These are phyloP conservation scores for Cebidichthys violaceus DNA, from an alignment of 2,113 vertebrate genomes.

Conservation along the genomic window DNA sequence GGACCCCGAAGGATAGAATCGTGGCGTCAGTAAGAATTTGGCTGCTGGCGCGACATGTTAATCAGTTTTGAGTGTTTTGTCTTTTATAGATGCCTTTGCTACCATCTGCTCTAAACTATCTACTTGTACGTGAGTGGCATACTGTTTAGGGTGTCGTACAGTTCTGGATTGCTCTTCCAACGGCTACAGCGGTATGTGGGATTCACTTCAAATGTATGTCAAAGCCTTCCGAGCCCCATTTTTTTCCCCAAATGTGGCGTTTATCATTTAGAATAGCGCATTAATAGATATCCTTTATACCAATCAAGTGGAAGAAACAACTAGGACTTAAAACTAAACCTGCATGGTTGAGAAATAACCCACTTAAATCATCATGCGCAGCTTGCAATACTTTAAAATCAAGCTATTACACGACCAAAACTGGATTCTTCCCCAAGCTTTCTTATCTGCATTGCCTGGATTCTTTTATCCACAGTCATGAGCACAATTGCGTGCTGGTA, in stretches of 20 bases:
- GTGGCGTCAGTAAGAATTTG: slow-evolving; percentile 7
- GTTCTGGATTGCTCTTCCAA: slow-evolving; percentile 12
- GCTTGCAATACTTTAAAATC: not conserved
- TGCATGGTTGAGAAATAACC: not conserved
- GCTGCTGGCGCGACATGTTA: slow-evolving; percentile 52
- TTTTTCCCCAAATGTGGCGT: slow-evolving; percentile 3
- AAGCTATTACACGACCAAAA: not conserved
- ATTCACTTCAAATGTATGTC: slow-evolving; percentile 37
- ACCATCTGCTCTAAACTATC: slow-evolving; percentile 52
- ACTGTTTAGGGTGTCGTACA: slow-evolving; percentile 1
- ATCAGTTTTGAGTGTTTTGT: slow-evolving; percentile 56
- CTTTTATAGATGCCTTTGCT: slow-evolving; percentile 29
- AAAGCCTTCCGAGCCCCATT: not conserved
- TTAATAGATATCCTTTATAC: not conserved
- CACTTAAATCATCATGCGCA: not conserved
- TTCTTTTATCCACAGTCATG: not conserved
- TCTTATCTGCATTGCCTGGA: not conserved
- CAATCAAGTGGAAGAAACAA: slow-evolving; percentile 17
- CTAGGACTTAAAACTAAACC: not conserved
- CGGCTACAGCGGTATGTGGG: not conserved
- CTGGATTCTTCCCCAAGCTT: not conserved
- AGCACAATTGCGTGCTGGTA: not conserved
- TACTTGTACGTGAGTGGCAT: slow-evolving; percentile 27
- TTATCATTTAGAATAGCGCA: slow-evolving; percentile 22
- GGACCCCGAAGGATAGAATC: slow-evolving; percentile 27